phyloP scores from a whole-genome alignment of 2,113 vertebrate species.

The Amphilophus citrinellus region DNA sequence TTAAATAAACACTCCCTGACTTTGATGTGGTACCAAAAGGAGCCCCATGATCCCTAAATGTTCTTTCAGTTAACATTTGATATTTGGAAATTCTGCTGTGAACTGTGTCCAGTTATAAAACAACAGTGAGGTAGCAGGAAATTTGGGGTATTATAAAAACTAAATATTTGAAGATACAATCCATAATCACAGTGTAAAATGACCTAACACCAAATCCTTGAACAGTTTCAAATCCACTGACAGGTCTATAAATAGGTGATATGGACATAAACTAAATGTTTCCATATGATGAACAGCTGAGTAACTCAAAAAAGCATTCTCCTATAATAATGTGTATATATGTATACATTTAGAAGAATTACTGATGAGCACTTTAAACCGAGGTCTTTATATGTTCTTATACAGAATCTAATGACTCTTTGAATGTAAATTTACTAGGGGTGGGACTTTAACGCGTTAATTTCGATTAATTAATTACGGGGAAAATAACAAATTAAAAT shows the following conservation, averaged over 20 bases:
- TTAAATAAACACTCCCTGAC: not conserved
- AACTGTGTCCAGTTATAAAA: not conserved
- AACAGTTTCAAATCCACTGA: not conserved
- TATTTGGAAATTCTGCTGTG: conserved; percentile 6
- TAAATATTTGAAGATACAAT: not conserved
- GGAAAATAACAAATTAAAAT: too few species aligned
- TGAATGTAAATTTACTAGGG: too few species aligned
- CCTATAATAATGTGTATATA: not conserved
- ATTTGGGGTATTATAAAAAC: not conserved
- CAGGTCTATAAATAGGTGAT: not conserved
- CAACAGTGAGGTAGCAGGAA: not conserved
- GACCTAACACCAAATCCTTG: not conserved
- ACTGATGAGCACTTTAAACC: not conserved
- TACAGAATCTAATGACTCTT: too few species aligned
- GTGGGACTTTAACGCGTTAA: too few species aligned
- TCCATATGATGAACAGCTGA: not conserved
- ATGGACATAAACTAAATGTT: not conserved
- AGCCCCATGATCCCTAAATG: not conserved
- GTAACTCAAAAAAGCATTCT: too few species aligned
- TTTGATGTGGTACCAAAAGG: not conserved
- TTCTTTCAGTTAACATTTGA: not conserved
- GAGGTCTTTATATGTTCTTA: not conserved
- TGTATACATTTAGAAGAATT: not conserved
- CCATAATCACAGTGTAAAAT: not conserved
- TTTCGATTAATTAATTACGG: too few species aligned